These are phyloP conservation scores for Cotesia congregata DNA, from an alignment of 2,888 invertebrate species.

Conservation along the genomic window DNA sequence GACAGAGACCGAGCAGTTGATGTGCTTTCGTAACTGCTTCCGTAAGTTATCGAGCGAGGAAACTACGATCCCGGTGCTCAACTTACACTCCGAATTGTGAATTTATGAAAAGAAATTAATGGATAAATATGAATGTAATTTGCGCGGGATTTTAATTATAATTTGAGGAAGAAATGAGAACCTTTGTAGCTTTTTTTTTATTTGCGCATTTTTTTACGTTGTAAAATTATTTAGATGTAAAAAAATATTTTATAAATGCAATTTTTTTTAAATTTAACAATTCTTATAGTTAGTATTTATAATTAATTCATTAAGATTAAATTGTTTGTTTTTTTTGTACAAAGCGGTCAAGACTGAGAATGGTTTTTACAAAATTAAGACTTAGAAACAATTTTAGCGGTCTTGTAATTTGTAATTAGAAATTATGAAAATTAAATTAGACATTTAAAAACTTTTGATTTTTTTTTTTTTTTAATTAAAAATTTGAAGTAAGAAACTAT, in stretches of 20 bases:
- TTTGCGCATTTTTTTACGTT: not conserved
- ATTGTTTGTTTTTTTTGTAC: too few species aligned
- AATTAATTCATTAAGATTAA: not conserved
- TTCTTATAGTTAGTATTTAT: not conserved
- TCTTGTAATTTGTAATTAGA: too few species aligned
- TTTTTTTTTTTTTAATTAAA: too few species aligned
- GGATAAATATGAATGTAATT: not conserved
- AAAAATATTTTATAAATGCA: not conserved
- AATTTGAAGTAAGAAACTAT: too few species aligned
- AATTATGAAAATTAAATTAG: too few species aligned
- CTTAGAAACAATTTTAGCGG: too few species aligned
- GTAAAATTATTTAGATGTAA: not conserved
- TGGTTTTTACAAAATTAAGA: not conserved
- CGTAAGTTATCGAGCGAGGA: slow-evolving; percentile 44
- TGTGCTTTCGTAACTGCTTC: slow-evolving; percentile 40
- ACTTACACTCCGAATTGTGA: not conserved
- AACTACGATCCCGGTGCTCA: slow-evolving; percentile 43
- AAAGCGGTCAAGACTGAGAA: not conserved
- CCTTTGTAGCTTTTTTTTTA: not conserved
- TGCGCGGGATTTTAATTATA: not conserved
- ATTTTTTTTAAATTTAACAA: not conserved
- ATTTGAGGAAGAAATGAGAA: not conserved
- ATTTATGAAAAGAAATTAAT: not conserved
- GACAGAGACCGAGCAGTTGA: not conserved
- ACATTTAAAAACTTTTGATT: too few species aligned